Conservation (phyloP, 2,113 vertebrate species). For the Menidia beryllina region DNA sequence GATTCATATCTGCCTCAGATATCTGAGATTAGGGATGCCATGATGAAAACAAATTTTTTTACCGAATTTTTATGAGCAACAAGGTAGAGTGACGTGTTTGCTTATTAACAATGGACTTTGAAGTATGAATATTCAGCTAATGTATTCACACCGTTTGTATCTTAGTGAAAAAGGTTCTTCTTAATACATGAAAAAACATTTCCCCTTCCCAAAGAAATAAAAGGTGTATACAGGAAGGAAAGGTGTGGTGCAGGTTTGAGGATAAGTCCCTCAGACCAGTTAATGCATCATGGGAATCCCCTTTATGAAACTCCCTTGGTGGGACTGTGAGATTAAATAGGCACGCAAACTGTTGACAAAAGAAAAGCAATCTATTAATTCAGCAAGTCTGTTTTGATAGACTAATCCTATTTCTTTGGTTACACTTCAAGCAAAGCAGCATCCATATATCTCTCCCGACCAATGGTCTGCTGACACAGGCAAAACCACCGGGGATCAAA, state of each 20-base stretch:
- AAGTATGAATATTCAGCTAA: constrained; percentile 1
- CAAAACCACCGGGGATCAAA: constrained; percentile 28
- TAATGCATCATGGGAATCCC: constrained; percentile 55
- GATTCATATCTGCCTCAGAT: constrained; percentile 48
- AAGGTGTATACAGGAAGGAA: constrained; percentile 15
- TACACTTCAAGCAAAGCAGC: not conserved
- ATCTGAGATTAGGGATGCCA: not conserved
- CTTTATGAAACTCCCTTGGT: constrained; percentile 45
- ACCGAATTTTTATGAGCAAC: not conserved
- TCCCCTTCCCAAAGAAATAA: constrained; percentile 9
- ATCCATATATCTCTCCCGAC: not conserved
- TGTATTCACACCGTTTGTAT: constrained; percentile 23
- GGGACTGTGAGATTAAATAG: constrained; percentile 43
- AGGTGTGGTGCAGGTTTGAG: constrained; percentile 43
- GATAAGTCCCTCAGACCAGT: constrained; percentile 29
- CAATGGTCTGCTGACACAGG: not conserved
- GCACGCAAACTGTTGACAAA: constrained; percentile 40
- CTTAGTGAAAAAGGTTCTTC: constrained; percentile 24
- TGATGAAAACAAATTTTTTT: not conserved
- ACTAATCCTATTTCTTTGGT: constrained; percentile 24
- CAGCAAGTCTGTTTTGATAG: constrained; percentile 34
- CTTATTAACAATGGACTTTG: constrained; percentile 7
- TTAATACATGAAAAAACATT: constrained; percentile 1
- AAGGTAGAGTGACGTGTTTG: not conserved
- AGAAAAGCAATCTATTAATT: constrained; percentile 22